Base-by-base conservation (phyloP, 2,797 vertebrate species). In the Sebastes vulpes region DNA sequence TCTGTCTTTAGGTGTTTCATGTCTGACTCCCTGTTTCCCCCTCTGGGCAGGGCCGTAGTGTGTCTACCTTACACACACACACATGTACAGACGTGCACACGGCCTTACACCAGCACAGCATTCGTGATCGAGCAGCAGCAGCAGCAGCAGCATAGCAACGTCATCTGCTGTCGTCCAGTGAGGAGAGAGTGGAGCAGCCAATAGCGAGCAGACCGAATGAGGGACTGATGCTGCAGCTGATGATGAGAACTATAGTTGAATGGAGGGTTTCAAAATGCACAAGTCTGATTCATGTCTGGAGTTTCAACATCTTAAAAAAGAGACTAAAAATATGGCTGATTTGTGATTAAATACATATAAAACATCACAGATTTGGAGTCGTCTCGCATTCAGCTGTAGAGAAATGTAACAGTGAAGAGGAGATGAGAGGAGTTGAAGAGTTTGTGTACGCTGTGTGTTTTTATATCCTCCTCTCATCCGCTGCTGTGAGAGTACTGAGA, bases 401-500 rank as follows among this genome's bases (percentile, higher is more conserved):
- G 50, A 48, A 70, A 61, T 23, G 52, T 38, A 28, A 21, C 69
- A n/a, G 20, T 21, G 21, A 52, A 28, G 29, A 60, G 32, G 26
- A 38, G 58, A n/a, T 28, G 58, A 60, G n/a, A 65, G 26, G 50
- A 65, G 57, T 77, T 31, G n/a, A 65, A 23, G 50, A 65, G 57
- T 79, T 31, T 54, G 6, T 18, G 11, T n/a, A 20, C 18, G 1
- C 25, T 71, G 59, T 67, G 72, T 58, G 29, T 23, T 38, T 84
- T 89, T 79, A 46, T 60, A 85, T 88, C 79, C 80, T 81, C 83
- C 82, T 86, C 72, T 83, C 70, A 29, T 85, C 46, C 46, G 87
- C 72, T 68, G 86, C 72, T 88, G 84, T 42, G 88, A 86, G 84
- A 81, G 81, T 68, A 85, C 64, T 63, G 85, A 89, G 84, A 95